These are phyloP conservation scores for Rhyzopertha dominica DNA, from an alignment of 1,140 invertebrate species.

Conservation along the genomic window DNA sequence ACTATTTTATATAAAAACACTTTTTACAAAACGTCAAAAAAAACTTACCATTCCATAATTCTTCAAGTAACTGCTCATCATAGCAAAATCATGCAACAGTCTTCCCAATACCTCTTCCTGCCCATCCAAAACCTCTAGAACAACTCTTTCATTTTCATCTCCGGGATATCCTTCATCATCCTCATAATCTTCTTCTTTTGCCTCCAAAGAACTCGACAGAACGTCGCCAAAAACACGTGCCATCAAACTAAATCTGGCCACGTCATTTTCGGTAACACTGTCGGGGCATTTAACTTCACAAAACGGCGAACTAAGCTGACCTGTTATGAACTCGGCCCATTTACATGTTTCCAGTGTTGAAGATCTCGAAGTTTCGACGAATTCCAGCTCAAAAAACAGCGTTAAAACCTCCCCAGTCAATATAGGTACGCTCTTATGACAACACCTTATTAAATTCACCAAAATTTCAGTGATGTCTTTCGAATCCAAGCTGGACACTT, in stretches of 20 bases:
- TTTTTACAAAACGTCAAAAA: slow-evolving; percentile 7
- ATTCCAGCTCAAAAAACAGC: slow-evolving; percentile 24
- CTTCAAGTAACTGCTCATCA: slow-evolving; percentile 31
- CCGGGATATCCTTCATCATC: slow-evolving; percentile 29
- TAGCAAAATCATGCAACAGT: slow-evolving; percentile 31
- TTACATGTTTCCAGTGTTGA: slow-evolving; percentile 20
- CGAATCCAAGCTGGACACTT: slow-evolving; percentile 9
- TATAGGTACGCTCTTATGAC: slow-evolving; percentile 22
- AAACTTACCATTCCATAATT: slow-evolving; percentile 43
- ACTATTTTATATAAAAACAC: slow-evolving; percentile 34
- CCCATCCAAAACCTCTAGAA: slow-evolving; percentile 20
- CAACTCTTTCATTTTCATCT: slow-evolving; percentile 21
- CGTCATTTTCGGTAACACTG: slow-evolving; percentile 19
- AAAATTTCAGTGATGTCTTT: slow-evolving; percentile 26
- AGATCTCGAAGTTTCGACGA: slow-evolving; percentile 18
- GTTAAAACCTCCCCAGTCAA: slow-evolving; percentile 18
- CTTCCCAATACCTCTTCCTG: slow-evolving; percentile 30
- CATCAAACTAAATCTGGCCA: slow-evolving; percentile 10
- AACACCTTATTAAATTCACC: slow-evolving; percentile 23
- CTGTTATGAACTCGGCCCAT: slow-evolving; percentile 32
- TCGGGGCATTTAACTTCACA: too few relatives aligned
- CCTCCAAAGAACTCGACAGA: slow-evolving; percentile 17
- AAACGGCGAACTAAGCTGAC: slow-evolving; percentile 24
- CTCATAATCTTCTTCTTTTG: slow-evolving; percentile 21
- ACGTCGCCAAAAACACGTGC: slow-evolving; percentile 22